Base-by-base conservation (phyloP, 2,797 vertebrate genomes). In the Odontamblyopus rebecca region DNA sequence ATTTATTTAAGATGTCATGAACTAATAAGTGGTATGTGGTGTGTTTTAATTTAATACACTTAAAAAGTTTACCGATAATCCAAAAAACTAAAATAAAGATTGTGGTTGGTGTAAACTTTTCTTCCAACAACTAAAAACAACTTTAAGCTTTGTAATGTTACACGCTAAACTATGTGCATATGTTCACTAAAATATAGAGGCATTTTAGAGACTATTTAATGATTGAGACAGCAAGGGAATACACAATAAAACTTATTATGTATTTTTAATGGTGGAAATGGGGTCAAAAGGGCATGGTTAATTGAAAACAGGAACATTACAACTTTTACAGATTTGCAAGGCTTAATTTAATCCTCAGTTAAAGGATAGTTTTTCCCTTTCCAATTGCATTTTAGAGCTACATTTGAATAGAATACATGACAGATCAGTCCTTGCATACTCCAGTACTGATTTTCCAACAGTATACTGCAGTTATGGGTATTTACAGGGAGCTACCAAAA, bases 21-120 rank as follows among this genome's bases (percentile, higher is more conserved):
- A 41, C 61, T 63, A n/a, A 60, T 38, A 19, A n/a, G 35, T 23
- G 8, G 61, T 44, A 23, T 63, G 61, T 65, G 60, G 60, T n/a
- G 18, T 2, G 29, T 35, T 61, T 18, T 32, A 18, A 23, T 38
- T 38, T 35, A 9, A 38, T 41, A 27, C 18, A 26, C 0, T 59
- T 27, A 12, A 12, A 38, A 60, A 15, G 15, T 16, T 13, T 3
- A 30, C 27, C 1, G 5, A 60, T 60, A 5, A 16, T 30, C 8
- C 13, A 60, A 30, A 30, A 23, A 56, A 23, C 2, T 56, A 26
- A 12, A 56, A 27, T 27, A 11, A 27, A 59, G 1, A 27, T 29
- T 60, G 57, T 18, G 27, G 57, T 60, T 15, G 2, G 57, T 60
- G 27, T 30, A 16, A 30, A 18, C 15, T 29, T 60, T 29, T 30